Conservation (phyloP, 2,113 vertebrate genomes). For the Kryptolebias marmoratus region DNA sequence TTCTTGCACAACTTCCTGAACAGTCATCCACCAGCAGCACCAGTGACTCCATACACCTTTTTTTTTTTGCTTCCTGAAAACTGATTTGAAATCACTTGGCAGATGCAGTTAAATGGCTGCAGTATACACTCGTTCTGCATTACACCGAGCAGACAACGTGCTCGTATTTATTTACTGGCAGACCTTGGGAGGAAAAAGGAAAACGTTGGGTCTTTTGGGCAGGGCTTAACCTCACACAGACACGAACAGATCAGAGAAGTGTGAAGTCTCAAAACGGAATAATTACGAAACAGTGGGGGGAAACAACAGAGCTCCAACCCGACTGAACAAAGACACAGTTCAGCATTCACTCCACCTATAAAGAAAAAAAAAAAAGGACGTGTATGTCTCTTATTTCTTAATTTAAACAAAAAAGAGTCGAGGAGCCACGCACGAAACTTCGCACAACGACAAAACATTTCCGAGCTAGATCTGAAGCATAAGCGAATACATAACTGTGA, state of each 20-base stretch:
- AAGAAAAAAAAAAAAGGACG: too few species aligned
- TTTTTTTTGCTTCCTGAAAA: constrained; percentile 6
- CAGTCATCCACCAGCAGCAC: constrained; percentile 30
- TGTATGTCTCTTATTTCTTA: constrained; percentile 7
- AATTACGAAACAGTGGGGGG: neutral
- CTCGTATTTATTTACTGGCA: neutral
- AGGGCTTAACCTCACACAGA: neutral
- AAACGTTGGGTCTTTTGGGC: neutral
- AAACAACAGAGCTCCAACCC: neutral
- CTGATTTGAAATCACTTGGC: neutral
- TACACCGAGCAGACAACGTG: neutral
- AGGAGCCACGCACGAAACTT: constrained; percentile 19
- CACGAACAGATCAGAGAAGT: neutral
- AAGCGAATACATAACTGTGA: constrained; percentile 54
- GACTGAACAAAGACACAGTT: constrained; percentile 5
- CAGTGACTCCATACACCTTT: constrained; percentile 1
- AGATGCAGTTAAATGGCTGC: neutral
- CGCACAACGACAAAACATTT: constrained; percentile 33
- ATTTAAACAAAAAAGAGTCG: constrained; percentile 31
- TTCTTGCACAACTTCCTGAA: constrained; percentile 59
- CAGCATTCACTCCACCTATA: neutral
- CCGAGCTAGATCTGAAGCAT: constrained; percentile 30
- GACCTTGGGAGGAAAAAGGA: neutral
- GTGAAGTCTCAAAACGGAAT: neutral
- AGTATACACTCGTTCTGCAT: neutral